Conservation (phyloP, 2,888 invertebrate genomes). For the Ormyrus rosae region DNA sequence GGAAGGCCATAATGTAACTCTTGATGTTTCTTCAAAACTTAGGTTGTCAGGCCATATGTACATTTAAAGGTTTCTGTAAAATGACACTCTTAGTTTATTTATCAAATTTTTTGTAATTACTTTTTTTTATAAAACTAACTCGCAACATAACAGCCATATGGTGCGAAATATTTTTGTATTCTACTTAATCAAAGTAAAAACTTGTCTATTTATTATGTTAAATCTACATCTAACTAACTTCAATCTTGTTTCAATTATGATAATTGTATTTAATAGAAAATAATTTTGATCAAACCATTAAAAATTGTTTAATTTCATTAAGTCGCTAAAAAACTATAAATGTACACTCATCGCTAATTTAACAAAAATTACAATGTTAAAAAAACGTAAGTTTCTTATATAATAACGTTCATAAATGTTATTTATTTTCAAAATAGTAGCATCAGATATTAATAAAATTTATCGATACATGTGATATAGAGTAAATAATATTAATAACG, state of each 20-base stretch:
- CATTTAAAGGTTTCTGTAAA: conserved; percentile 19
- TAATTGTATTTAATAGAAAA: conserved; percentile 3
- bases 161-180: background rate
- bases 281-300: background rate
- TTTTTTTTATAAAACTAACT: conserved; percentile 50
- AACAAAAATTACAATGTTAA: too few species aligned
- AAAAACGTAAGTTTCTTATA: background rate
- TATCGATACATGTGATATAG: background rate
- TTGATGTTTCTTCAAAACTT: conserved; percentile 1
- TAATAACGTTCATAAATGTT: conserved; percentile 13
- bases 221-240: too few species aligned
- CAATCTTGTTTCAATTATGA: conserved; percentile 8
- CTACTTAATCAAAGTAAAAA: background rate
- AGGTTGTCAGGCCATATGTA: background rate
- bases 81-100: conserved; percentile 47
- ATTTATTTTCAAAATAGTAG: background rate
- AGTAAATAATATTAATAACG: conserved; percentile 18
- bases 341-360: too few species aligned
- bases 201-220: background rate
- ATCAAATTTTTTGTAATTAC: conserved; percentile 35
- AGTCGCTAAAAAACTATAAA: too few species aligned
- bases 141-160: conserved; percentile 4
- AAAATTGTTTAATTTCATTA: too few species aligned
- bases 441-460: background rate
- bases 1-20: conserved; percentile 38